Conservation (phyloP, 2,888 invertebrate genomes). For the Papilio elwesi region DNA sequence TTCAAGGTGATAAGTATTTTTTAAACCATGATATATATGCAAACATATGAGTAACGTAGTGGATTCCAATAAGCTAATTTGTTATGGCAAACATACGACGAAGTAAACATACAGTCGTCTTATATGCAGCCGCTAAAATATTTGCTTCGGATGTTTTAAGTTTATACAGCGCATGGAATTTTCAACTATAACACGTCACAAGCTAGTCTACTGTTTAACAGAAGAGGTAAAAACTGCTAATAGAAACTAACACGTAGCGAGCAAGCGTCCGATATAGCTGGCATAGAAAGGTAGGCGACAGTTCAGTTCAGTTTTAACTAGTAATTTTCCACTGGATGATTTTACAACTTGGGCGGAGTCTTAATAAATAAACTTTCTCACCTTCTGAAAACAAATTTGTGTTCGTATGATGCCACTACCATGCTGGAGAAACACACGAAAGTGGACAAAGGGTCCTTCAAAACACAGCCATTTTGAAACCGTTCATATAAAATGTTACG, state of each 20-base stretch:
- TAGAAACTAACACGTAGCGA: slow-evolving; percentile 80
- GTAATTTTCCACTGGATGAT: slow-evolving; percentile 74
- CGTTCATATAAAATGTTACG: slow-evolving; percentile 80
- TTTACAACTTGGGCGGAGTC: slow-evolving; percentile 53
- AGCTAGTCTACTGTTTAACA: slow-evolving; percentile 54
- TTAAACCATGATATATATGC: slow-evolving; percentile 10
- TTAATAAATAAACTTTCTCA: slow-evolving; percentile 71
- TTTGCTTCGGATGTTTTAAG: slow-evolving; percentile 20
- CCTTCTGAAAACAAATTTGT: slow-evolving; percentile 86
- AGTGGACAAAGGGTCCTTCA: slow-evolving; percentile 87
- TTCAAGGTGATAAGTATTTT: neutral
- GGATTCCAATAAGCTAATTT: slow-evolving; percentile 40
- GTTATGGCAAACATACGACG: slow-evolving; percentile 39
- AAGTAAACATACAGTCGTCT: slow-evolving; percentile 37
- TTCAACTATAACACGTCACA: slow-evolving; percentile 45
- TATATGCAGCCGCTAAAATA: slow-evolving; percentile 27
- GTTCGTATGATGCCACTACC: slow-evolving; percentile 87
- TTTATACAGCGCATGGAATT: slow-evolving; percentile 13
- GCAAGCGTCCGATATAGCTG: slow-evolving; percentile 72
- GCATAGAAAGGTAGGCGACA: slow-evolving; percentile 78
- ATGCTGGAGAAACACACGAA: slow-evolving; percentile 87
- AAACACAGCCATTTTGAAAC: slow-evolving; percentile 90
- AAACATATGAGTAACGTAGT: slow-evolving; percentile 36
- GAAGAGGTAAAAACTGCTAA: slow-evolving; percentile 65
- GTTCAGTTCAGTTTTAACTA: slow-evolving; percentile 69